Evolutionary conservation across 1,140 invertebrate species (phyloP), one percentile per base, ranked within the genome.

Genomic region (Brachionus rotundiformis): DNA sequence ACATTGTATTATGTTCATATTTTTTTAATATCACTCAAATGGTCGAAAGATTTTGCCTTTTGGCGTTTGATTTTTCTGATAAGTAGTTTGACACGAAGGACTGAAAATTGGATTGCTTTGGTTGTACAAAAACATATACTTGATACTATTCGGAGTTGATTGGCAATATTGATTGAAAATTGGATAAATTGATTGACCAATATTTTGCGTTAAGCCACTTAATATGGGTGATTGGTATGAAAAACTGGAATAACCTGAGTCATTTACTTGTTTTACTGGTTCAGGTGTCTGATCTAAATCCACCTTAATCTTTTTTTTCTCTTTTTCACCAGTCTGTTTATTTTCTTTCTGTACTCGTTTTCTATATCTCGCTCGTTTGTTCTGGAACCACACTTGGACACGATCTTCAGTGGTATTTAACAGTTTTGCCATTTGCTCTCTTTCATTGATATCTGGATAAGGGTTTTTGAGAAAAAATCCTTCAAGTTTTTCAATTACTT

Each of bases 321-420:
- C 10, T 44, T 73, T 71, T 3, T n/a, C 7, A 11, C 1, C n/a
- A 10, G 3, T 68, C 3, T 4, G 7, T 5, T 44, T 71, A 29
- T 81, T 71, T 31, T 81, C 63, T 29, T 81, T 63, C 65, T 81
- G 79, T n/a, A 44, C 29, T 19, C 29, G 61, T 36, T 81, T 81
- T 8, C 79, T 29, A 13, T 65, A 81, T 49, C 79, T 36, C 8
- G 79, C 54, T 29, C 81, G 16, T 29, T 61, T 61, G 39, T 82
- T 82, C 16, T 71, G 61, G n/a, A 71, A 82, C 81, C 81, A 82
- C 11, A 82, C 81, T 23, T 82, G 81, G 23, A 82, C 59, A 13
- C 63, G 23, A n/a, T 61, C 36, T 13, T 82, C 81, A n/a, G 8
- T 68, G 3, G 36, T 49, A 7, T 31, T 31, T 11, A 82, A 27